Evolutionary conservation across 53 echinoderm and acorn worm genomes (phyloP).

Genomic region (Glandiceps talaboti): DNA sequence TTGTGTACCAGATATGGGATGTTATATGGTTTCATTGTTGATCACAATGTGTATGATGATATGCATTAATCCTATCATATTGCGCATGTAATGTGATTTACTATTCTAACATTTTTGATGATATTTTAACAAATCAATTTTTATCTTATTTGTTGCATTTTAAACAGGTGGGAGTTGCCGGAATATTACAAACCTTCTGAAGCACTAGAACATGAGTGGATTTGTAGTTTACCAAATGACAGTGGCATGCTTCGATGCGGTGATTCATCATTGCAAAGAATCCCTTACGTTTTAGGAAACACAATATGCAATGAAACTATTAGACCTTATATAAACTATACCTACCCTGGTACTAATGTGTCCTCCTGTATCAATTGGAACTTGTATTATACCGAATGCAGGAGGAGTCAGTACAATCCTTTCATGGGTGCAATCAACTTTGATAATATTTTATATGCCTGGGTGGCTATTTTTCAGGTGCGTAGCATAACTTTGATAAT

Average conservation of each 20-base stretch:
- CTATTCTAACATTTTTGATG: too few relatives aligned
- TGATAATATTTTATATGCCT: slow-evolving; percentile 98
- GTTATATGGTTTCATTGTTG: too few relatives aligned
- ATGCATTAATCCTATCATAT: too few relatives aligned
- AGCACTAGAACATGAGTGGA: slow-evolving; percentile 29
- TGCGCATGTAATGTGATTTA: too few relatives aligned
- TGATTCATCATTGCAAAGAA: slow-evolving; percentile 10
- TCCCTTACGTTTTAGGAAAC: slow-evolving; percentile 9
- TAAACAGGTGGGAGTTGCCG: background rate
- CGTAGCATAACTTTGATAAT: too few relatives aligned
- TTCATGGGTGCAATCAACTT: slow-evolving; percentile 92
- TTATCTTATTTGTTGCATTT: too few relatives aligned
- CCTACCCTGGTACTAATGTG: slow-evolving; percentile 24
- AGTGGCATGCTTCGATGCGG: slow-evolving; percentile 38
- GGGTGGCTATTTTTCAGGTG: slow-evolving; percentile 99
- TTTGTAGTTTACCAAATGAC: slow-evolving; percentile 50
- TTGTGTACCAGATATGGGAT: too few relatives aligned
- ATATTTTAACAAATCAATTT: too few relatives aligned
- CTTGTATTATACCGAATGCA: slow-evolving; percentile 81
- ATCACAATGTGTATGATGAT: too few relatives aligned
- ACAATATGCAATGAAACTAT: slow-evolving; percentile 36
- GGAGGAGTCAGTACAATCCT: slow-evolving; percentile 56
- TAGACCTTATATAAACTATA: slow-evolving; percentile 27
- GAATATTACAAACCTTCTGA: background rate
- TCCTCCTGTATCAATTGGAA: slow-evolving; percentile 84